These are phyloP conservation scores for Diadumene lineata DNA, from an alignment of 92 coral and sea anemone genomes.

Conservation along the genomic window DNA sequence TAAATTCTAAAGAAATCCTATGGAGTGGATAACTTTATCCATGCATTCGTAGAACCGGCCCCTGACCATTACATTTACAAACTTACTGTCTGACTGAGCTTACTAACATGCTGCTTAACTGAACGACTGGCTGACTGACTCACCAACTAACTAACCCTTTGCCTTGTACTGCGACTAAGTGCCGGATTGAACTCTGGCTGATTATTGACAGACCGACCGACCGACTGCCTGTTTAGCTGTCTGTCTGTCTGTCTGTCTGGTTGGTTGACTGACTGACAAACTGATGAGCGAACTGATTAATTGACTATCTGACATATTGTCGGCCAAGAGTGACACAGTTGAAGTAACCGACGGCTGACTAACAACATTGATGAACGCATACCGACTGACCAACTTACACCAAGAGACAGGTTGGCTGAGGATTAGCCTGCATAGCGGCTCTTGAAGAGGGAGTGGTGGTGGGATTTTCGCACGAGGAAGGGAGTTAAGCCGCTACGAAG, in stretches of 20 bases:
- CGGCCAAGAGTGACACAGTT: no score
- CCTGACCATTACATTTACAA: neutral
- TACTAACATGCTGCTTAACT: neutral
- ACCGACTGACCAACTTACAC: neutral
- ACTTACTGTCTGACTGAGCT: constrained; percentile 1
- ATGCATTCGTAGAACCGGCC: neutral
- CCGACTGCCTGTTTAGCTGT: neutral
- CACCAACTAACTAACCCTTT: neutral
- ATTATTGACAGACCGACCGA: neutral
- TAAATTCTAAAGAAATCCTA: no score
- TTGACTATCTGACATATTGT: neutral
- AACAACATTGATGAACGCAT: neutral
- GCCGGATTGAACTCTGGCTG: constrained; percentile 1
- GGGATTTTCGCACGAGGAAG: no score
- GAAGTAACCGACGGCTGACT: neutral
- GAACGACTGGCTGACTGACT: neutral
- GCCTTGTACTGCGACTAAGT: neutral
- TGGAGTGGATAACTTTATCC: no score
- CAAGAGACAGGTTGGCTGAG: no score
- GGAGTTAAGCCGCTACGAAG: no score
- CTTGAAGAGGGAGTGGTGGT: no score
- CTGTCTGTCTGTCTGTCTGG: neutral
- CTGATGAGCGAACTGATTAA: neutral
- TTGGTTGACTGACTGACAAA: neutral
- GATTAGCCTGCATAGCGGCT: no score